phyloP scores from a whole-genome alignment of 2,888 invertebrate genomes.

The Steinernema carpocapsae region DNA sequence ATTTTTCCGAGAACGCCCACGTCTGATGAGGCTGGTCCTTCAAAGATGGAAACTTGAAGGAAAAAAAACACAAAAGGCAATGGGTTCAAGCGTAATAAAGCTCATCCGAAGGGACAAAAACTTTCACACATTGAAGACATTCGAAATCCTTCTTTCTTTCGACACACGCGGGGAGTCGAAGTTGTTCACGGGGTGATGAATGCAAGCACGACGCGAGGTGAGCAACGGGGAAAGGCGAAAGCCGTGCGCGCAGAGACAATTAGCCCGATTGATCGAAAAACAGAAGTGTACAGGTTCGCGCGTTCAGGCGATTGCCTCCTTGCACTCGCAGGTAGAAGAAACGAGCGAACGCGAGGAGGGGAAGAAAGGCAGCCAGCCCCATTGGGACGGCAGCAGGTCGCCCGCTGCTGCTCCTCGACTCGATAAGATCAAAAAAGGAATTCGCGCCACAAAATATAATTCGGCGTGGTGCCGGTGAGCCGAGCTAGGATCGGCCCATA shows the following conservation, averaged over 20 bases:
- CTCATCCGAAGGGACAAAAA: too few species aligned
- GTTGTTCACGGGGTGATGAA: constrained; percentile 20
- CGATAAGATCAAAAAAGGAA: constrained; percentile 33
- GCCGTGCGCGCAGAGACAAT: constrained; percentile 32
- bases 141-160: too few species aligned
- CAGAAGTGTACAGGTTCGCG: constrained; percentile 26
- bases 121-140: too few species aligned
- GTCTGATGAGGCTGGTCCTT: too few species aligned
- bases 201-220: not conserved
- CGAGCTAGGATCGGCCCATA: not conserved
- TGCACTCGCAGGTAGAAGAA: constrained; percentile 28
- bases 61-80: too few species aligned
- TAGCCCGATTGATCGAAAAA: constrained; percentile 34
- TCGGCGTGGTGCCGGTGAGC: not conserved
- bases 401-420: too few species aligned
- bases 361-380: constrained; percentile 20
- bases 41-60: too few species aligned
- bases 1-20: too few species aligned
- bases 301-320: constrained; percentile 19
- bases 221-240: constrained; percentile 10
- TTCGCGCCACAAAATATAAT: constrained; percentile 27
- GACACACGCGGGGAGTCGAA: not conserved
- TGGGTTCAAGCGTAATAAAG: too few species aligned
- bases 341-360: not conserved
- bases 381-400: constrained; percentile 2